Evolutionary conservation across 2,797 vertebrate species (phyloP), one percentile per base, ranked within the genome.

Genomic region (Danio jaintianensis): DNA sequence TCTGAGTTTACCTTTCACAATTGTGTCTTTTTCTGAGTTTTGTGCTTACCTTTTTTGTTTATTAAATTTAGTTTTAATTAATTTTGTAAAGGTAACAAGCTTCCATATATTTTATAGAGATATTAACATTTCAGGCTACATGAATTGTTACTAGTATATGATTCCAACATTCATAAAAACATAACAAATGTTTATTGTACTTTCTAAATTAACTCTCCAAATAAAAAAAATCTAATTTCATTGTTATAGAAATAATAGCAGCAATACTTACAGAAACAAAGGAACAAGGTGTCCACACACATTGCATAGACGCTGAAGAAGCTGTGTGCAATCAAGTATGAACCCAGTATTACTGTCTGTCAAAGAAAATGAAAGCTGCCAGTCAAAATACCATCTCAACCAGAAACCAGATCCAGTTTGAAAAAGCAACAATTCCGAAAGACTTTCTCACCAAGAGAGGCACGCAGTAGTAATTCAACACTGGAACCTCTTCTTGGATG

Each of bases 301-400:
- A 96, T 96, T 92, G 95, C 93, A 88, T 97, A 98, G 92, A 98
- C 94, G 4, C 94, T 96, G 95, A 97, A 98, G 93, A 97, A 98
- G 8, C 95, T 95, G 0, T 97, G 94, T 55, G 96, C 96, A 52
- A 98, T 93, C 72, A 97, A 88, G 75, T 96, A 98, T 43, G 97
- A 94, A 22, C 96, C 96, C 15, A 95, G 85, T 82, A 96, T 90
- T 84, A 96, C 91, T 0, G 95, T 96, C 97, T 94, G 85, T 29
- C 84, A 89, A 83, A 8, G 85, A 83, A 84, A 80, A 79, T 2
- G 20, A 80, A 15, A 63, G 18, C 38, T 0, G 72, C 15, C 22
- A 82, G 68, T 52, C 15, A 22, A 64, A 66, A 80, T 12, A 78
- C 18, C 0, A 4, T 22, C 43, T 78, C 1, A 40, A 61, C 43